Conservation (phyloP, 2,888 invertebrate genomes). For the Xestia ashworthii region DNA sequence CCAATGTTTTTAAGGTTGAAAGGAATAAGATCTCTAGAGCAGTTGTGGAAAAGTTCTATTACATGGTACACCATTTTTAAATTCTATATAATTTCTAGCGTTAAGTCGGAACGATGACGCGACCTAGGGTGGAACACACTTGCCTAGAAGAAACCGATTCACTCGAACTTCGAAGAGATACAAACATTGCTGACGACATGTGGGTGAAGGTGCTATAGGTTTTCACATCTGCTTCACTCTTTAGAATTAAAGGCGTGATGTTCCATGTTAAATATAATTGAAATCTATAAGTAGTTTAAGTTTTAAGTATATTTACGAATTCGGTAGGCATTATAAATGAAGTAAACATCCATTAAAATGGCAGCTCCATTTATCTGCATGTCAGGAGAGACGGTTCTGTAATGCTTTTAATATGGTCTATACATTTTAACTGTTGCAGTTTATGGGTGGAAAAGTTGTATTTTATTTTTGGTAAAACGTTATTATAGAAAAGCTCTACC, state of each 20-base stretch:
- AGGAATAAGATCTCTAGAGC: too few species aligned
- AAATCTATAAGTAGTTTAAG: background rate
- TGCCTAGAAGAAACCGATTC: too few species aligned
- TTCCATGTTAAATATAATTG: background rate
- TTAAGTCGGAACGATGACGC: too few species aligned
- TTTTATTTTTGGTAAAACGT: background rate
- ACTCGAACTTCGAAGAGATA: too few species aligned
- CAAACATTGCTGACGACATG: too few species aligned
- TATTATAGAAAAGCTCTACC: background rate
- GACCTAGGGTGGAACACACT: too few species aligned
- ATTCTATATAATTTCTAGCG: too few species aligned
- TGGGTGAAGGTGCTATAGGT: background rate
- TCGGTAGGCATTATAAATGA: too few species aligned
- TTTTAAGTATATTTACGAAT: background rate
- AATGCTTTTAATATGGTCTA: background rate
- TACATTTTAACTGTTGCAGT: background rate
- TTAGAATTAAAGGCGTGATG: background rate
- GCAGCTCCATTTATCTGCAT: background rate
- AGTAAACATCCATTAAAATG: conserved; percentile 3
- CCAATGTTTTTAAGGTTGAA: too few species aligned
- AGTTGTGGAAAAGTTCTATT: background rate
- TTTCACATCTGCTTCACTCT: background rate
- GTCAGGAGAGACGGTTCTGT: background rate
- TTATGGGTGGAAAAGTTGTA: background rate
- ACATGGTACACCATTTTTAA: too few species aligned